These are phyloP conservation scores for Tragelaphus imberbis DNA, from an alignment of 2,113 vertebrate species.

Conservation along the genomic window DNA sequence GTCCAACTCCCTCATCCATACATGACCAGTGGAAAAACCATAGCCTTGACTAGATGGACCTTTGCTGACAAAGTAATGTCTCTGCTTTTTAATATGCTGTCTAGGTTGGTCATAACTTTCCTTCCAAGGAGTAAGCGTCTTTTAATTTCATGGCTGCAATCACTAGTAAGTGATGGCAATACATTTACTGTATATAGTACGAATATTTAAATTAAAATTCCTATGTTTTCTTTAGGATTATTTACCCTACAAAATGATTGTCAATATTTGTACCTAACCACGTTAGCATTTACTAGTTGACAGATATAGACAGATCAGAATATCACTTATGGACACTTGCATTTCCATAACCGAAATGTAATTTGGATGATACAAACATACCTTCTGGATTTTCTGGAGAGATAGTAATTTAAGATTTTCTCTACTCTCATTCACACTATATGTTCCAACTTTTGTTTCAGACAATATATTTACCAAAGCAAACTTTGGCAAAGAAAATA, in stretches of 20 bases:
- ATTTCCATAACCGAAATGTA: neutral
- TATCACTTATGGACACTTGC: neutral
- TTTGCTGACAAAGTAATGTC: too few relatives aligned
- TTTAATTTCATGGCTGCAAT: too few relatives aligned
- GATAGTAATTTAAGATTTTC: neutral
- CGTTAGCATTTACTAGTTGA: neutral
- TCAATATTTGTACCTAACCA: neutral
- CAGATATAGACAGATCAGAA: neutral
- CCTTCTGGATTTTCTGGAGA: neutral
- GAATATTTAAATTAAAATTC: neutral
- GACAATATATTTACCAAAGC: neutral
- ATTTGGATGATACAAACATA: neutral
- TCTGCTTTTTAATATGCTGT: too few relatives aligned
- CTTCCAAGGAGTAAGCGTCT: too few relatives aligned
- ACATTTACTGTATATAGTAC: neutral
- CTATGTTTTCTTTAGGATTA: neutral
- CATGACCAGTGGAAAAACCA: too few relatives aligned
- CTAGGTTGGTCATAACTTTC: too few relatives aligned
- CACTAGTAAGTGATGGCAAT: neutral
- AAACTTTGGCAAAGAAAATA: neutral
- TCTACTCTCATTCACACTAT: neutral
- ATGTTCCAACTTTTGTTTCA: neutral
- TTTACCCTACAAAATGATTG: neutral
- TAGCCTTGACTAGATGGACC: too few relatives aligned
- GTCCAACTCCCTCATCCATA: too few relatives aligned